These are phyloP conservation scores for Heliornis fulica DNA, from an alignment of 2,113 vertebrate species.

Conservation along the genomic window DNA sequence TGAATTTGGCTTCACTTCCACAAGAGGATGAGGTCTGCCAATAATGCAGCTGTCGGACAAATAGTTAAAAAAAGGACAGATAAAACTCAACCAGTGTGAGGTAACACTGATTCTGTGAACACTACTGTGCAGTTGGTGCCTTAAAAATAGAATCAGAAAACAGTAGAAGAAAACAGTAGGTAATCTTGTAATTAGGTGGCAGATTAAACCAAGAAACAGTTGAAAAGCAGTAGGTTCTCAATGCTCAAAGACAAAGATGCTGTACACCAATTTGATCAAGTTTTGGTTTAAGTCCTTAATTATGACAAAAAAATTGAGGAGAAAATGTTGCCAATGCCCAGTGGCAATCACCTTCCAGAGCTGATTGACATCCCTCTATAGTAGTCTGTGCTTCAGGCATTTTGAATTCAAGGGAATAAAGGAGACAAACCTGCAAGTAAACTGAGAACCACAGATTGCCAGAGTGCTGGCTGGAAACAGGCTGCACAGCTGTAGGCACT, in stretches of 20 bases:
- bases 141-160: background rate
- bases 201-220: background rate
- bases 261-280: background rate
- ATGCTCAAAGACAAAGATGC: background rate
- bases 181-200: background rate
- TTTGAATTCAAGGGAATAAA: background rate
- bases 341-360: background rate
- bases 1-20: background rate
- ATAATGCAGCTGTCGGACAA: background rate
- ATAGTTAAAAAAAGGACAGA: background rate
- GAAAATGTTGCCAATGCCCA: background rate
- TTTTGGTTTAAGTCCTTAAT: background rate
- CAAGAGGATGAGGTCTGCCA: background rate
- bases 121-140: background rate
- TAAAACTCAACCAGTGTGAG: background rate
- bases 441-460: fast-evolving
- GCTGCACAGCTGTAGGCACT: background rate
- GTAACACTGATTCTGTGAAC: no score
- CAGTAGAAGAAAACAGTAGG: background rate
- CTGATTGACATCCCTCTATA: background rate
- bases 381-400: background rate
- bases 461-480: background rate
- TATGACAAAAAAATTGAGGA: background rate
- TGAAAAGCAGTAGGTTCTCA: background rate
- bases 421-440: background rate